Evolutionary conservation across 2,797 vertebrate species (phyloP).

Genomic region (Rallus crepitans): DNA sequence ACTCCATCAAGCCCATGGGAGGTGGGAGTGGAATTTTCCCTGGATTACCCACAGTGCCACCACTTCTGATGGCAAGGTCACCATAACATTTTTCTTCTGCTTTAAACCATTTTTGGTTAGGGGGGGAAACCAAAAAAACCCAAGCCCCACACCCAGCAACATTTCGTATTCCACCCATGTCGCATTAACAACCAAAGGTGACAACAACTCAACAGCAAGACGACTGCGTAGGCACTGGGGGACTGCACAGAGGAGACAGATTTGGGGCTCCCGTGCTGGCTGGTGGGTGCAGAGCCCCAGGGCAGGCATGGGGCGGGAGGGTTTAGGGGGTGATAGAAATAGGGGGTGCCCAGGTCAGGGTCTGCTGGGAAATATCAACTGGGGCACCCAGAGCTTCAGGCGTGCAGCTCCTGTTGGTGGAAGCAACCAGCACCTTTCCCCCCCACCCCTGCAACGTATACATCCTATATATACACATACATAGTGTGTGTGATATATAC

Average conservation of each 20-base stretch:
- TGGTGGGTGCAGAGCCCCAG: not conserved
- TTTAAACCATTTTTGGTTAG: not conserved
- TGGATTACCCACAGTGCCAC: not conserved
- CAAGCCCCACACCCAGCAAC: not conserved
- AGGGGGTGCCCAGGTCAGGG: not conserved
- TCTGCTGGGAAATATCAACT: not conserved
- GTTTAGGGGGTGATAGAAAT: not conserved
- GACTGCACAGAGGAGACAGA: not conserved
- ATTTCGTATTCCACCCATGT: not conserved
- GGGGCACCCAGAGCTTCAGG: not conserved
- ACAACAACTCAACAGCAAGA: slow-evolving; percentile 54
- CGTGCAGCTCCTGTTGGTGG: not conserved
- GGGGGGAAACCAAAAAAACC: not conserved
- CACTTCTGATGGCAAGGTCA: not conserved
- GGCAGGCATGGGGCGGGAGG: not conserved
- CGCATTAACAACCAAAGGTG: not conserved
- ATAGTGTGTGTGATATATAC: slow-evolving; percentile 73
- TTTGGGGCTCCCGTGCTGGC: not conserved
- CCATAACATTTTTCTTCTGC: not conserved
- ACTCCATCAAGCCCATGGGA: not conserved
- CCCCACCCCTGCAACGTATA: slow-evolving; percentile 72
- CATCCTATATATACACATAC: slow-evolving; percentile 77
- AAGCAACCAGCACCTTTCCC: not conserved
- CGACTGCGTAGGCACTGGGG: slow-evolving; percentile 28
- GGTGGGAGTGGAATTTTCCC: not conserved